phyloP scores from a whole-genome alignment of 2,113 vertebrate species.

The Miniopterus natalensis region DNA sequence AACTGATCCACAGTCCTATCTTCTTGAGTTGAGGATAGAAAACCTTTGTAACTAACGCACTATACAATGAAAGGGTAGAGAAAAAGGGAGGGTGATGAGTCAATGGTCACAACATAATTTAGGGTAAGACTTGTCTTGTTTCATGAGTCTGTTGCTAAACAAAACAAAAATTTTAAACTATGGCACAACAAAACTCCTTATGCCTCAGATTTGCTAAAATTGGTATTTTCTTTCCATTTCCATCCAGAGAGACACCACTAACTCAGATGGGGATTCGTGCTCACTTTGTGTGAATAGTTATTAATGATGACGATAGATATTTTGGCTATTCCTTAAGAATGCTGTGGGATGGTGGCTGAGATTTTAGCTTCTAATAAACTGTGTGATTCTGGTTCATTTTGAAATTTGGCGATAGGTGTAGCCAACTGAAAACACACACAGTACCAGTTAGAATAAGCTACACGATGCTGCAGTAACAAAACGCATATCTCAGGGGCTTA shows the following conservation, averaged over 20 bases:
- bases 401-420: background rate
- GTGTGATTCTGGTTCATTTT: background rate
- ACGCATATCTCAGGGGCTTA: background rate
- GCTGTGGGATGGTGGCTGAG: background rate
- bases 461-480: background rate
- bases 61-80: background rate
- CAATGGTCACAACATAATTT: background rate
- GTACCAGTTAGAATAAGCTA: background rate
- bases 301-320: background rate
- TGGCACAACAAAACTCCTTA: too few species aligned
- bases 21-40: background rate
- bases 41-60: background rate
- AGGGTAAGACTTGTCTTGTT: background rate
- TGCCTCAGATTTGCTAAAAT: conserved; percentile 12
- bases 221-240: conserved; percentile 27
- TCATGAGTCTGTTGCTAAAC: conserved; percentile 6
- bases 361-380: background rate
- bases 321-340: background rate
- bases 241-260: background rate
- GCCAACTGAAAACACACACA: background rate
- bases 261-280: background rate
- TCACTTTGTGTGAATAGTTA: background rate
- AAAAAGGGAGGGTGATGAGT: background rate
- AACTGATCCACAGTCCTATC: background rate
- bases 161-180: background rate